phyloP scores from a whole-genome alignment of 2,888 invertebrate species.

The Megalurothrips usitatus region DNA sequence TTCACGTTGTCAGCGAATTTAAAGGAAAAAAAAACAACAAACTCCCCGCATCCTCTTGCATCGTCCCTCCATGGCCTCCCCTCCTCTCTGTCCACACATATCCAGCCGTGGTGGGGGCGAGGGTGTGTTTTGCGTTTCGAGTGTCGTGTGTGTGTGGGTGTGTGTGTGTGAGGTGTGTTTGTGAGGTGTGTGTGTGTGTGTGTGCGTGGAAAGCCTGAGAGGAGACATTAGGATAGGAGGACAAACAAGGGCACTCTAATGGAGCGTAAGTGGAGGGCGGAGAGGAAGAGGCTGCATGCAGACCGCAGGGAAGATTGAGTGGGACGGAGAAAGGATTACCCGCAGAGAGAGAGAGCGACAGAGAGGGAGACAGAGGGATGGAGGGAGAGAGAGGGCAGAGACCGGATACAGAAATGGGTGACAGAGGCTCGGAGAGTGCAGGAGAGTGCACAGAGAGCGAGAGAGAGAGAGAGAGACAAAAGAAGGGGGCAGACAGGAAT shows the following conservation, averaged over 20 bases:
- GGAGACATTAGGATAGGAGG: background rate
- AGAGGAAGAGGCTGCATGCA: background rate
- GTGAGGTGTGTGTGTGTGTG: constrained; percentile 15
- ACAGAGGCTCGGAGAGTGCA: too few species aligned
- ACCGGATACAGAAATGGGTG: background rate
- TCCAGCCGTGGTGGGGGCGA: background rate
- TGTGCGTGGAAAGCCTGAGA: background rate
- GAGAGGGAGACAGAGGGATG: background rate
- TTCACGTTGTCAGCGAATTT: too few species aligned
- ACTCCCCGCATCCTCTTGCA: too few species aligned
- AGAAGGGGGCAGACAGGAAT: too few species aligned
- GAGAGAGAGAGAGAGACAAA: too few species aligned
- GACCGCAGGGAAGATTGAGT: too few species aligned
- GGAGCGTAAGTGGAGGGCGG: background rate
- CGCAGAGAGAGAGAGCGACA: background rate
- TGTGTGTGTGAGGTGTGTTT: background rate
- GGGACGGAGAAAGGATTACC: background rate
- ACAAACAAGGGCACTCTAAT: background rate
- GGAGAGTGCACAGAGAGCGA: too few species aligned
- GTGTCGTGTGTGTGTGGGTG: too few species aligned
- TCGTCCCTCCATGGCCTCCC: background rate
- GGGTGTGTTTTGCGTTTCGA: too few species aligned
- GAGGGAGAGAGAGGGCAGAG: background rate
- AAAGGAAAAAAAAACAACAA: too few species aligned
- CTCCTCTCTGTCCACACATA: background rate